A percentile compares a stretch with the other conserved stretches of the same genome.
phyloP scores from a whole-genome alignment of 2,888 invertebrate species.

The Oscheius sp. region DNA sequence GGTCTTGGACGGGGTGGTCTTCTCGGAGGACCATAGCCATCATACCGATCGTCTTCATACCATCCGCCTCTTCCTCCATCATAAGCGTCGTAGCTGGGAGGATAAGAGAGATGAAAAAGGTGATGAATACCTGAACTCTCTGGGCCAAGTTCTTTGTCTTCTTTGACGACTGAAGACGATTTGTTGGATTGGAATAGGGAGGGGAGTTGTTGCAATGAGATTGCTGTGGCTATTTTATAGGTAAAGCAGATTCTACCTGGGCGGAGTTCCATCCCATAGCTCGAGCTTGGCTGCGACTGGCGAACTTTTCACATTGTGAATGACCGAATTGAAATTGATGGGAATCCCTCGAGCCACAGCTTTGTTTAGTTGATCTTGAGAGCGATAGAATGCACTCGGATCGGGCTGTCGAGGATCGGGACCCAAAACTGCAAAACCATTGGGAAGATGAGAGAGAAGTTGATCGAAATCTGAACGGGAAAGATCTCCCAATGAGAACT shows the following conservation, averaged over 20 bases:
- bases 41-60: not conserved
- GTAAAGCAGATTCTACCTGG: not conserved
- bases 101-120: not conserved
- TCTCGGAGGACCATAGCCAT: not conserved
- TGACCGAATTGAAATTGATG: constrained; percentile 8
- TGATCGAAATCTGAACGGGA: not conserved
- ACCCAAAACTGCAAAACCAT: not conserved
- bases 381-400: constrained; percentile 3
- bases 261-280: not conserved
- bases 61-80: not conserved
- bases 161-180: not conserved
- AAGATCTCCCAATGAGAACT: not conserved
- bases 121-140: not conserved
- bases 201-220: not conserved
- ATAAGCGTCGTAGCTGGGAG: not conserved
- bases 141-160: constrained; percentile 1
- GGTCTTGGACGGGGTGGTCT: constrained; percentile 6
- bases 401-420: not conserved
- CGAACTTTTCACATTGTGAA: constrained; percentile 8
- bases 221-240: not conserved
- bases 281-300: not conserved
- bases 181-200: not conserved
- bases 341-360: constrained; percentile 7
- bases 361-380: not conserved
- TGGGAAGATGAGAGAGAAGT: not conserved